Percentiles rank a stretch among this genome's conserved stretches.
phyloP scores from a whole-genome alignment of 2,888 invertebrate species.

The Drosophila nigricruria region DNA sequence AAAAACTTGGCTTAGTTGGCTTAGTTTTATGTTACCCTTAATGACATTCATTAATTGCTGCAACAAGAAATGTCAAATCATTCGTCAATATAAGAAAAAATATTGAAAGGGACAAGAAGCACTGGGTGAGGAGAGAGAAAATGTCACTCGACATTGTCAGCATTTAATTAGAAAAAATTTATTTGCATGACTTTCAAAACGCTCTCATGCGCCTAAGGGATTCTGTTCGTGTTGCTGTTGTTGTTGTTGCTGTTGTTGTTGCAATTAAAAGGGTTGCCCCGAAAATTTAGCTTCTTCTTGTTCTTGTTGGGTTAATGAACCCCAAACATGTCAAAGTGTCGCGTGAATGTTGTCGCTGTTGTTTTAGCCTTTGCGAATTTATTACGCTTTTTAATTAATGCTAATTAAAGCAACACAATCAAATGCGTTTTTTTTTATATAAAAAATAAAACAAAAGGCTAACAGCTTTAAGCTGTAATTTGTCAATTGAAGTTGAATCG shows the following conservation, averaged over 20 bases:
- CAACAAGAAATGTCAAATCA: slow-evolving; percentile 64
- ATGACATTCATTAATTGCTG: slow-evolving; percentile 69
- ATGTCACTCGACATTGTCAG: slow-evolving; percentile 59
- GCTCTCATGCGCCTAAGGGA: slow-evolving; percentile 34
- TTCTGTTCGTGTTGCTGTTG: slow-evolving; percentile 7
- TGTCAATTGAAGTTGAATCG: slow-evolving; percentile 25
- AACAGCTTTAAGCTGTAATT: slow-evolving; percentile 19
- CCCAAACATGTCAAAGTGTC: slow-evolving; percentile 61
- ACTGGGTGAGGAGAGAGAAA: background rate
- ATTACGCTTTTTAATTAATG: slow-evolving; percentile 53
- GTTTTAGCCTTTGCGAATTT: slow-evolving; percentile 26
- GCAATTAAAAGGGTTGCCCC: slow-evolving; percentile 54
- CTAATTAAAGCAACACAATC: slow-evolving; percentile 36
- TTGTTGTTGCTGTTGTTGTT: slow-evolving; percentile 34
- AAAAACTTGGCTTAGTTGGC: slow-evolving; percentile 57
- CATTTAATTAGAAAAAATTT: slow-evolving; percentile 69
- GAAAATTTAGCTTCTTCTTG: slow-evolving; percentile 18
- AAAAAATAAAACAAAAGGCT: slow-evolving; percentile 1
- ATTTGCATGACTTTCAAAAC: slow-evolving; percentile 66
- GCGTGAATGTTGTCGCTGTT: slow-evolving; percentile 26
- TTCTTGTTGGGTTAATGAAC: slow-evolving; percentile 54
- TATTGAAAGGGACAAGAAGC: background rate
- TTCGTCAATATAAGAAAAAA: slow-evolving; percentile 50
- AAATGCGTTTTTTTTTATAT: slow-evolving; percentile 3
- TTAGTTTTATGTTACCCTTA: slow-evolving; percentile 60